Evolutionary conservation across 2,797 vertebrate genomes (phyloP), one percentile per base, ranked within the genome.

Genomic region (Fistularia tabacaria): DNA sequence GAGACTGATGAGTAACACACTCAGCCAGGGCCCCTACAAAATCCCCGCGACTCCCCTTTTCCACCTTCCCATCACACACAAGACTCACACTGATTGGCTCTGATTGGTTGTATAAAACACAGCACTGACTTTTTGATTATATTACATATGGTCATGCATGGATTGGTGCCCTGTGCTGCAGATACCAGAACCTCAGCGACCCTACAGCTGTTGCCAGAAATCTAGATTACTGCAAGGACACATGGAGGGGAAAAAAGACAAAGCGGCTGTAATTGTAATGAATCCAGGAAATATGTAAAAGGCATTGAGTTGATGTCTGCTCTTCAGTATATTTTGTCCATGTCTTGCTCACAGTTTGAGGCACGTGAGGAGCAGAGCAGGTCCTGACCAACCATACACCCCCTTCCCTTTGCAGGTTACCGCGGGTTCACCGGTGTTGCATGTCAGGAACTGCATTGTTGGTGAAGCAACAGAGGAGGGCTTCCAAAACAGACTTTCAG

Each of bases 81-180:
- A 66, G 59, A 54, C 74, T 74, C 80, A 72, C 71, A 81, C 82
- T 84, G 88, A 90, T 91, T 90, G 85, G 81, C 85, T 84, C 79
- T 90, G 90, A 92, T 90, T 90, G 88, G 89, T 87, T 90, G 89
- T 89, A 89, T 89, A 90, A 91, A 90, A 84, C 78, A 87, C 83
- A 86, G 79, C 69, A 43, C 86, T 85, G 85, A 84, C 84, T 89
- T 89, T 90, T 89, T 92, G 90, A 91, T 92, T 92, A 87, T 85
- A 79, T 88, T 90, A 85, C 86, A 82, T 80, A 73, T 71, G 62
- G 81, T 84, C 81, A 82, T 59, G 82, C 76, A 79, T 74, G 76
- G 85, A 70, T 61, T 74, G 77, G 51, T 70, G 81, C 81, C 79
- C 71, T 59, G 57, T 66, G 62, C 86, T 64, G 79, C 81, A 81